These are phyloP conservation scores for Drosophila baimaii DNA, from an alignment of 1,140 invertebrate species.

Conservation along the genomic window DNA sequence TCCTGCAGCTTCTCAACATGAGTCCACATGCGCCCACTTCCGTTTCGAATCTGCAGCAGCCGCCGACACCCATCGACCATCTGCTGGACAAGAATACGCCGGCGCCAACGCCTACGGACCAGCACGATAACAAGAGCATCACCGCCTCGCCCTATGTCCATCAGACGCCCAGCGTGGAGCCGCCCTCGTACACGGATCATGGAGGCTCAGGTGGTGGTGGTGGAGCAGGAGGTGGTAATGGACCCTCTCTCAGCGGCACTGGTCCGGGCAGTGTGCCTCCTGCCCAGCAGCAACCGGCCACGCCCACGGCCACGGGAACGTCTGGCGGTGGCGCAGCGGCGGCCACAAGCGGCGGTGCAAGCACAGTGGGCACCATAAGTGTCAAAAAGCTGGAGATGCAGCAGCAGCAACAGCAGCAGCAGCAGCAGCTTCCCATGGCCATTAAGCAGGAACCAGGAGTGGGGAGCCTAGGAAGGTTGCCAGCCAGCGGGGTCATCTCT, in stretches of 20 bases:
- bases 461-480: conserved; percentile 4
- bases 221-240: conserved; percentile 4
- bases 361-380: conserved; percentile 66
- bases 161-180: conserved; percentile 80
- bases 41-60: conserved; percentile 83
- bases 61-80: conserved; percentile 82
- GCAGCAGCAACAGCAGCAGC: conserved; percentile 41
- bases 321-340: background rate
- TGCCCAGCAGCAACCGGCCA: conserved; percentile 65
- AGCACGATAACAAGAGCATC: conserved; percentile 82
- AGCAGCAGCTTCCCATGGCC: conserved; percentile 14
- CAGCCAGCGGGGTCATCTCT: conserved; percentile 23
- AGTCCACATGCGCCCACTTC: conserved; percentile 81
- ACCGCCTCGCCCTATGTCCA: conserved; percentile 83
- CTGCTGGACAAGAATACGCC: conserved; percentile 83
- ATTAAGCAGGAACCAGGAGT: conserved; percentile 67
- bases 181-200: conserved; percentile 69
- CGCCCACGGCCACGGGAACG: conserved; percentile 49
- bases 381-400: conserved; percentile 81
- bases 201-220: background rate
- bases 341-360: conserved; percentile 10
- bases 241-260: conserved; percentile 12
- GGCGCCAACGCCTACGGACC: conserved; percentile 83
- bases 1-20: conserved; percentile 79
- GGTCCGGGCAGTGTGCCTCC: conserved; percentile 66